Conservation (phyloP, 2,113 vertebrate genomes). For the Mungos mungo region DNA sequence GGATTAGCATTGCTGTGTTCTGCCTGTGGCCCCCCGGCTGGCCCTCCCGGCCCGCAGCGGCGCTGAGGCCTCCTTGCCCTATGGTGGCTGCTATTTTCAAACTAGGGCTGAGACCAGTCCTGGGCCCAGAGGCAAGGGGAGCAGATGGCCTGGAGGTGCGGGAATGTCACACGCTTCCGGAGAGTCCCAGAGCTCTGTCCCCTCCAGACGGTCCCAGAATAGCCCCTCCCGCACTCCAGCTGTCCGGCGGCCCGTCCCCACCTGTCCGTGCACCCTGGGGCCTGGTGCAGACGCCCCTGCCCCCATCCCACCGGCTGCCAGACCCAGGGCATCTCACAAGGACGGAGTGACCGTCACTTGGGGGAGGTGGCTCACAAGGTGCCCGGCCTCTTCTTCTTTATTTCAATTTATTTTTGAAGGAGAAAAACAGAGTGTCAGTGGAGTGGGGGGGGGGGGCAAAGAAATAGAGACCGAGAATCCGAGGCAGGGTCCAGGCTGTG, state of each 20-base stretch:
- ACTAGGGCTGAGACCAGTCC: not conserved
- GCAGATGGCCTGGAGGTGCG: not conserved
- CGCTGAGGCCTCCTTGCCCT: too few relatives aligned
- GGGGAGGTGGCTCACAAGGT: rapidly evolving
- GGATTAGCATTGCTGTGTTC: rapidly evolving
- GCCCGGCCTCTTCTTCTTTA: too few relatives aligned
- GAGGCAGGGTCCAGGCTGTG: too few relatives aligned
- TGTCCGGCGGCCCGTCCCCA: not conserved
- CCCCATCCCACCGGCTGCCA: not conserved
- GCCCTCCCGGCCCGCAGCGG: too few relatives aligned
- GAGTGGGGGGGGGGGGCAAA: too few relatives aligned
- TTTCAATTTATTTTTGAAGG: too few relatives aligned
- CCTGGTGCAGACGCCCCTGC: not conserved
- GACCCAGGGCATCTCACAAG: not conserved
- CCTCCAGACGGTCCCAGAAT: not conserved
- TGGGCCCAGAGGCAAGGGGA: not conserved
- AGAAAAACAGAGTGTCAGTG: too few relatives aligned
- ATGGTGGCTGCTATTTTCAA: not conserved
- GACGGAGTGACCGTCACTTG: rapidly evolving
- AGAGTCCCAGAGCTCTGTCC: not conserved
- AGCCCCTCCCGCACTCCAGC: not conserved
- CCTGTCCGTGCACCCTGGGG: not conserved
- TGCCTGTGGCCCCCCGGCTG: not conserved
- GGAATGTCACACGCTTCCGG: not conserved
- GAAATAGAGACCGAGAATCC: too few relatives aligned